phyloP scores from a whole-genome alignment of 2,888 invertebrate species.

The Protula sp. region DNA sequence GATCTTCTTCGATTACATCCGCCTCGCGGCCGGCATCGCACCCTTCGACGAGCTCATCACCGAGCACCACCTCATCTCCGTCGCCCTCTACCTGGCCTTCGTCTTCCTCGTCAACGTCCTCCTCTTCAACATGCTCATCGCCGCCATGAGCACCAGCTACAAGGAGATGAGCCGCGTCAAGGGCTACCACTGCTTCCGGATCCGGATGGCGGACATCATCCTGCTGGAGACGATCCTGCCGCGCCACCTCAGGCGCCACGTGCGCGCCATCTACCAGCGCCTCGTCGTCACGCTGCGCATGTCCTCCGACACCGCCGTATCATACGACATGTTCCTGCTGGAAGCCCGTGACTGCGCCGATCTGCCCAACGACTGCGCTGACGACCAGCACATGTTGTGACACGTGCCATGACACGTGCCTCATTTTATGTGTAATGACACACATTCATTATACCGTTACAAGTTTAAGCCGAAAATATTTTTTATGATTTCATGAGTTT shows the following conservation, averaged over 20 bases:
- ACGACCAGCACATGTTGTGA: no score
- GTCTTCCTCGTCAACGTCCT: neutral
- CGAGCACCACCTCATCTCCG: neutral
- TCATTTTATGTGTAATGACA: no score
- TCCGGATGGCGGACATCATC: neutral
- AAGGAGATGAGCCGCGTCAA: neutral
- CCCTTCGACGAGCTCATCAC: neutral
- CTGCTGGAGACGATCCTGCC: neutral
- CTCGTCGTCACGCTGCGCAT: neutral
- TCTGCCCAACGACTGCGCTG: no score
- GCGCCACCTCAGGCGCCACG: neutral
- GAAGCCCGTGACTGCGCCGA: no score
- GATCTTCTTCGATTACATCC: neutral
- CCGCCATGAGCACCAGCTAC: constrained; percentile 1
- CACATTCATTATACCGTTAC: no score
- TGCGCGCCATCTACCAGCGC: neutral
- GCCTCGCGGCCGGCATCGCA: neutral
- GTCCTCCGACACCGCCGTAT: no score
- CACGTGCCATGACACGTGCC: no score
- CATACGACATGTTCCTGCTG: no score
- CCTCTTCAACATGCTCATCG: neutral
- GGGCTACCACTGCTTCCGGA: neutral
- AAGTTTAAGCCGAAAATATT: no score
- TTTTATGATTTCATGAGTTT: no score
- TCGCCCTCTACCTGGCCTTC: neutral